Percentiles rank a stretch among this genome's conserved stretches.
These are phyloP conservation scores for Heliconius eleuchia DNA, from an alignment of 1,140 invertebrate species.

Conservation along the genomic window DNA sequence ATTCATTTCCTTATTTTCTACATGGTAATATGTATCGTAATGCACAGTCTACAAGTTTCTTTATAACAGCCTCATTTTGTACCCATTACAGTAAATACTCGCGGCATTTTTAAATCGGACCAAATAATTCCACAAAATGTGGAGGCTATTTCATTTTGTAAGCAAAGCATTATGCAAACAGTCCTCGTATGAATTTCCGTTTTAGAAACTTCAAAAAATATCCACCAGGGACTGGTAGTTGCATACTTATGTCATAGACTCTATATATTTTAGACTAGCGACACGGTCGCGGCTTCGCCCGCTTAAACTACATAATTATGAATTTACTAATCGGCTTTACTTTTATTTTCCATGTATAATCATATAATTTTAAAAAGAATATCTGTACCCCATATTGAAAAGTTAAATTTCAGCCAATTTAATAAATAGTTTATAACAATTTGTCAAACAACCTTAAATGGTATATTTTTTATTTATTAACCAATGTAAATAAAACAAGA, in stretches of 20 bases:
- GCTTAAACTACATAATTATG: too few relatives aligned
- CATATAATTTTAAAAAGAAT: too few relatives aligned
- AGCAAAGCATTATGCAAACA: slow-evolving; percentile 38
- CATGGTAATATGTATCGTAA: not conserved
- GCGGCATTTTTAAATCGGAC: slow-evolving; percentile 26
- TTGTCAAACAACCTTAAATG: too few relatives aligned
- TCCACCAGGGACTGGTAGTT: slow-evolving; percentile 28
- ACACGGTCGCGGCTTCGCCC: too few relatives aligned
- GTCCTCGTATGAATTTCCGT: slow-evolving; percentile 37
- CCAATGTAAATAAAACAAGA: too few relatives aligned
- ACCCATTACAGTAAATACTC: slow-evolving; percentile 10
- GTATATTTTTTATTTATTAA: too few relatives aligned
- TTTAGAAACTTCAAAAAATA: slow-evolving; percentile 37
- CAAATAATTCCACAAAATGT: slow-evolving; percentile 26
- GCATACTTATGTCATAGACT: slow-evolving; percentile 26
- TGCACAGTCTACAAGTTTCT: not conserved
- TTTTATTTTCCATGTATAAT: too few relatives aligned
- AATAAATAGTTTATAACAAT: too few relatives aligned
- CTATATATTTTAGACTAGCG: slow-evolving; percentile 7
- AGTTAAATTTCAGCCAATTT: too few relatives aligned
- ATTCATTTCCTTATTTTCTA: not conserved
- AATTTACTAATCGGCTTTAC: not conserved
- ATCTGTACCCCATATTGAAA: too few relatives aligned
- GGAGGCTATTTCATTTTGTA: slow-evolving; percentile 29
- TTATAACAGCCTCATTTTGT: not conserved